Conservation (phyloP, 2,797 vertebrate genomes). For the Cyclura pinguis region DNA sequence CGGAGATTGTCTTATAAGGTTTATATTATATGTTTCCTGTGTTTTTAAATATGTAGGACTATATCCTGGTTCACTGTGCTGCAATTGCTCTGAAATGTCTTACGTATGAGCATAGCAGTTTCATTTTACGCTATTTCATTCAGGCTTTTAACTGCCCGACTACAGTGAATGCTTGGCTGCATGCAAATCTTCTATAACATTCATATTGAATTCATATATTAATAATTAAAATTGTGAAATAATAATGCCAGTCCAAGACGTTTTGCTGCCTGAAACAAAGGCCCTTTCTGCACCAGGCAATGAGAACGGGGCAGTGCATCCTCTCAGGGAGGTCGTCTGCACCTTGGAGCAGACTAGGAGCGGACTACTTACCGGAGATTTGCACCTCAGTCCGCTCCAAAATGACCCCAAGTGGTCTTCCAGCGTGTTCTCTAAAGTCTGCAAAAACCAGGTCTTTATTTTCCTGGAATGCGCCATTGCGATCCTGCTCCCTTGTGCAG, state of each 20-base stretch:
- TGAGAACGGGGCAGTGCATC: no score
- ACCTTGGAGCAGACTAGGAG: no score
- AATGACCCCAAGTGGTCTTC: no score
- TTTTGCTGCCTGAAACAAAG: background rate
- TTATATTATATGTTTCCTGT: conserved; percentile 5
- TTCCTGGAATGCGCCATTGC: no score
- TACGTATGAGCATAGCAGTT: background rate
- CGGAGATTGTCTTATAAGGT: conserved; percentile 17
- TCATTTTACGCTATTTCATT: background rate
- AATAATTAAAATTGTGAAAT: background rate
- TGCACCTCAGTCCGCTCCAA: no score
- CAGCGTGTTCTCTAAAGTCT: no score
- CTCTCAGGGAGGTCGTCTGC: no score
- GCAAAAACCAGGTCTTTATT: no score
- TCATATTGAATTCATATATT: background rate
- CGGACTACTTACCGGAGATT: no score
- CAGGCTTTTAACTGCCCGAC: background rate
- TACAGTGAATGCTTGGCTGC: background rate
- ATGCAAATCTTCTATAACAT: background rate
- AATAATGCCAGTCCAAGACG: background rate
- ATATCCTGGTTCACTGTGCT: background rate
- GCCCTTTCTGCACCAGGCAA: no score
- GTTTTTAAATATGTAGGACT: background rate
- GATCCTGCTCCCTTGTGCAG: no score
- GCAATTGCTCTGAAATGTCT: conserved; percentile 10